Evolutionary conservation across 37 sponge, comb jelly and placozoan genomes (phyloP).

Genomic region (Halisarca cf. caerulea): DNA sequence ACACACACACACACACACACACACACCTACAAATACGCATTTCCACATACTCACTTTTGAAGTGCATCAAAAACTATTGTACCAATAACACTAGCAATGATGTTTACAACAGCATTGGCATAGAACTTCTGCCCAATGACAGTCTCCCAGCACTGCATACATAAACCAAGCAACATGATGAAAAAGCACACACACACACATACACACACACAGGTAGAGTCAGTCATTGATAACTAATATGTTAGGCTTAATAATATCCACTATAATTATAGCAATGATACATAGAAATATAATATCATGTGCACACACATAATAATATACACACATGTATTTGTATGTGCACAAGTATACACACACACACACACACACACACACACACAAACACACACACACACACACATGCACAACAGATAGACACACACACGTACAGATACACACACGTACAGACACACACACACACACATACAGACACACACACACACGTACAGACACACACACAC

Average conservation of each 20-base stretch:
- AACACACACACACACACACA: background rate
- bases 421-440: too few relatives aligned
- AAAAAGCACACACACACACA: background rate
- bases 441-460: background rate
- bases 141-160: conserved; percentile 89
- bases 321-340: too few relatives aligned
- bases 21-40: too few relatives aligned
- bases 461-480: background rate
- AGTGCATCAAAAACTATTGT: conserved; percentile 64
- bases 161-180: too few relatives aligned
- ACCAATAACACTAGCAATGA: conserved; percentile 36
- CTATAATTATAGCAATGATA: too few relatives aligned
- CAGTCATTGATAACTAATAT: too few relatives aligned
- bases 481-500: background rate
- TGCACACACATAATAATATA: too few relatives aligned
- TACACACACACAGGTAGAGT: too few relatives aligned
- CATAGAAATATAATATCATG: too few relatives aligned
- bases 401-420: too few relatives aligned
- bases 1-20: too few relatives aligned
- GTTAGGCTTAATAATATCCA: too few relatives aligned
- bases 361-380: background rate
- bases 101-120: conserved; percentile 69
- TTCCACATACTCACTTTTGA: conserved; percentile 45
- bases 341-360: background rate
- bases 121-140: conserved; percentile 90